Evolutionary conservation across 2,797 vertebrate genomes (phyloP).

Genomic region (Melopsittacus undulatus): DNA sequence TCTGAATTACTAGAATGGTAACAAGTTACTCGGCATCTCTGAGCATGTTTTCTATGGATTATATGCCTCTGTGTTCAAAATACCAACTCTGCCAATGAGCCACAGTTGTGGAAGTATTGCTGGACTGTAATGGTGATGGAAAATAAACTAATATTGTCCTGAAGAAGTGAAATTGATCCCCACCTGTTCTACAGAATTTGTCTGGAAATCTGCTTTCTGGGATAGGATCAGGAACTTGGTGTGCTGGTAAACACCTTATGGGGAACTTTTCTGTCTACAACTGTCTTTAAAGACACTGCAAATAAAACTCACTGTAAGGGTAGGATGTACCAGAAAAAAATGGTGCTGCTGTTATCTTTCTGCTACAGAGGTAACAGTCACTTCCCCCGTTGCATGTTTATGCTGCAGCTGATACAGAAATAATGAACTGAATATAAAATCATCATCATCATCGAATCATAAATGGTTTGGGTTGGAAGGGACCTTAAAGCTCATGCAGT

Average conservation of each 20-base stretch:
- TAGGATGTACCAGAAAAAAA: background rate
- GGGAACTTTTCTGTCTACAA: background rate
- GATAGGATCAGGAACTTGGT: fast-evolving
- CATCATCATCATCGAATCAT: background rate
- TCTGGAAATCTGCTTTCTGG: background rate
- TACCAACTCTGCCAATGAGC: background rate
- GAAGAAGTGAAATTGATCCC: background rate
- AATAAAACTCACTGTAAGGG: background rate
- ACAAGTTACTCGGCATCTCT: background rate
- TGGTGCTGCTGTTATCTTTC: background rate
- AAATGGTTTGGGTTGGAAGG: background rate
- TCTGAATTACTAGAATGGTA: background rate
- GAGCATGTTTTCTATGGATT: background rate
- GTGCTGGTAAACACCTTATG: background rate
- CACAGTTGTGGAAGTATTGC: background rate
- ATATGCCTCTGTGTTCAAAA: background rate
- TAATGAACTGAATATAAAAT: background rate
- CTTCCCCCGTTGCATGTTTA: background rate
- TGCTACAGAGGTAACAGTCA: background rate
- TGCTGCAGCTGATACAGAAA: background rate
- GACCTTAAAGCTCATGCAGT: background rate
- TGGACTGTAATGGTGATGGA: background rate
- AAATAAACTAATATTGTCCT: background rate
- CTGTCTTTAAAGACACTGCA: background rate
- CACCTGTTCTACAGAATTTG: fast-evolving